Evolutionary conservation across 2,797 vertebrate species (phyloP), one percentile per base, ranked within the genome.

Genomic region (Pangasius mekongensis): DNA sequence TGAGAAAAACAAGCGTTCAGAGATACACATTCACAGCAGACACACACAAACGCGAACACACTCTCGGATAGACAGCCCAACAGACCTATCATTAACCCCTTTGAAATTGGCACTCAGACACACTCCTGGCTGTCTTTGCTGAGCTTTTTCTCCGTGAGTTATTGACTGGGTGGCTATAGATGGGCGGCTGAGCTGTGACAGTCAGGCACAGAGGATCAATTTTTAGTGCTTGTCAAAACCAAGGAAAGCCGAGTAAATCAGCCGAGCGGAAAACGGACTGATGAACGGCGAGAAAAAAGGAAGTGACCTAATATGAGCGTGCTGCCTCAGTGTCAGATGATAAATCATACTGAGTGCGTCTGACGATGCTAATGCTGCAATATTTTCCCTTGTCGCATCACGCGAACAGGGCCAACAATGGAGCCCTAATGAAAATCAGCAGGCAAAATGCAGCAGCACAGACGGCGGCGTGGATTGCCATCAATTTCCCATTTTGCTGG

Each of bases 401-500:
- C 47, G 60, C 56, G 39, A 27, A 66, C 88, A 85, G 62, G 30
- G 69, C 78, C 89, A 88, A 92, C 90, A 90, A 90, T 89, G 86
- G 76, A 89, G 86, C 67, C 78, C 85, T 89, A 90, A 90, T 89
- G 88, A 92, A 90, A 91, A 92, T 87, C 89, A 87, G 85, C 87
- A 86, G 84, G 84, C 80, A 80, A 87, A 83, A 84, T 64, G 64
- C 64, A 20, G 84, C 60, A 85, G 88, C 87, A 82, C 83, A 92
- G 87, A 87, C 90, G 64, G 66, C 80, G 4, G 49, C 39, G 39
- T 88, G 88, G 90, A 89, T 90, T 90, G 87, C 86, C 86, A 90
- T 93, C 91, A 87, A 89, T 89, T 91, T 91, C 89, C 91, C 88
- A 90, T 92, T 92, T 87, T 93, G 86, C 87, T 83, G 86, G 85